Evolutionary conservation across 2,113 vertebrate genomes (phyloP), one percentile per base, ranked within the genome.

Genomic region (Genyomyrus donnyi): DNA sequence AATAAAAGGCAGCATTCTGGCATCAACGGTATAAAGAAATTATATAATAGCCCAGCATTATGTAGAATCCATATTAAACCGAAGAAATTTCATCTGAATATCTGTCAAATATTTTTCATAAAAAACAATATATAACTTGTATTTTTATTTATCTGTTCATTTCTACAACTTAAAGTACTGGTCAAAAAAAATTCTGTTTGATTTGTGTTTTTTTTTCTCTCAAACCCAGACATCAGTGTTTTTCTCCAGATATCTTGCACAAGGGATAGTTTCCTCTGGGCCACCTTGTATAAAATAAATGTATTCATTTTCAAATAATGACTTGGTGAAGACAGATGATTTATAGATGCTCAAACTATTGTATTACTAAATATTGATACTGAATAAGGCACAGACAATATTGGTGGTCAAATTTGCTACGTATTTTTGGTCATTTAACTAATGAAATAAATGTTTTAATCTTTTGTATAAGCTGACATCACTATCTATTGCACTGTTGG

Each of bases 371-470:
- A 87, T 87, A 87, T 52, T 87, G 49, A 87, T 85, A 85, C 46
- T 48, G 21, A 85, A 85, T 85, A 85, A 87, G 85, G 85, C 85
- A 87, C 85, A 87, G 49, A 87, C 13, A 50, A 52, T 52, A 50
- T 87, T 31, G 46, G 27, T 35, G 49, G 49, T 52, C 46, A 87
- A 87, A 52, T 87, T 87, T 87, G 85, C 85, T 87, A 87, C 85
- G 27, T 87, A 87, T 87, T 87, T 87, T 87, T 87, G 85, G 46
- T 87, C 85, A 52, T 87, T 52, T 45, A 53, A 87, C 49, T 87
- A 87, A 53, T 87, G 24, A 31, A 87, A 53, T 10, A 35, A 53
- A 87, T 87, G n/a, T 48, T 85, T 48, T 85, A n/a, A 24, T 48
- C 39, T 6, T 85, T 48, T 85, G 45, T 85, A 48, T 46, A 85